A percentile compares a stretch with the other conserved stretches of the same genome.
phyloP scores from a whole-genome alignment of 2,113 vertebrate genomes.

The Cyprinodon brontotheroides region DNA sequence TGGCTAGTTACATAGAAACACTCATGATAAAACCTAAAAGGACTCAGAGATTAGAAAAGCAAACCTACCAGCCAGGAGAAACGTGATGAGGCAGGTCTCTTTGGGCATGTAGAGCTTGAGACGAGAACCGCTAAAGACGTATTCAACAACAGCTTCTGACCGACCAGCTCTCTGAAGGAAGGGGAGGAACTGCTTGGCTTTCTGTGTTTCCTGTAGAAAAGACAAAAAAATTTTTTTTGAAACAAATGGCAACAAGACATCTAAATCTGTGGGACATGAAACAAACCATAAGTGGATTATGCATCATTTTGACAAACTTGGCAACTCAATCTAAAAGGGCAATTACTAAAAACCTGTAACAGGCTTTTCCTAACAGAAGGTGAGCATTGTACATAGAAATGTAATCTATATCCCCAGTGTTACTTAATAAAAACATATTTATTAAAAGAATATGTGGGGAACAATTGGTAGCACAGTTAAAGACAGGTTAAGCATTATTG shows the following conservation, averaged over 20 bases:
- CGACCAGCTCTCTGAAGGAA: constrained; percentile 96
- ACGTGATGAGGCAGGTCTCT: constrained; percentile 98
- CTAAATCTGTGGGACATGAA: background rate
- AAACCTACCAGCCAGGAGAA: constrained; percentile 91
- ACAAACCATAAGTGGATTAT: background rate
- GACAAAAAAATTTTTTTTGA: background rate
- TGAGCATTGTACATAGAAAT: no score
- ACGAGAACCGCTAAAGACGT: constrained; percentile 96
- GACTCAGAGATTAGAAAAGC: constrained; percentile 17
- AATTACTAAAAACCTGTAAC: no score
- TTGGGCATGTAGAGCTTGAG: constrained; percentile 98
- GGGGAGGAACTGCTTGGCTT: constrained; percentile 96
- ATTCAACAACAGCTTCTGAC: constrained; percentile 95
- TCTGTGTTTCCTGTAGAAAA: constrained; percentile 88
- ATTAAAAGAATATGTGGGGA: no score
- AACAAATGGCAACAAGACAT: background rate
- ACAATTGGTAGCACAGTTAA: no score
- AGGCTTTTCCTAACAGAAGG: no score
- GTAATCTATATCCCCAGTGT: no score
- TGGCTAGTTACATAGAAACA: background rate
- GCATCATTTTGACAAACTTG: background rate
- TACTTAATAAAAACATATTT: no score
- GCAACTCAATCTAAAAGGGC: background rate
- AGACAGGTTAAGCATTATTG: no score
- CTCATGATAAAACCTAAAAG: constrained; percentile 12